These are phyloP conservation scores for Bergia puertoricense DNA, from an alignment of 92 coral and sea anemone species.

Conservation along the genomic window DNA sequence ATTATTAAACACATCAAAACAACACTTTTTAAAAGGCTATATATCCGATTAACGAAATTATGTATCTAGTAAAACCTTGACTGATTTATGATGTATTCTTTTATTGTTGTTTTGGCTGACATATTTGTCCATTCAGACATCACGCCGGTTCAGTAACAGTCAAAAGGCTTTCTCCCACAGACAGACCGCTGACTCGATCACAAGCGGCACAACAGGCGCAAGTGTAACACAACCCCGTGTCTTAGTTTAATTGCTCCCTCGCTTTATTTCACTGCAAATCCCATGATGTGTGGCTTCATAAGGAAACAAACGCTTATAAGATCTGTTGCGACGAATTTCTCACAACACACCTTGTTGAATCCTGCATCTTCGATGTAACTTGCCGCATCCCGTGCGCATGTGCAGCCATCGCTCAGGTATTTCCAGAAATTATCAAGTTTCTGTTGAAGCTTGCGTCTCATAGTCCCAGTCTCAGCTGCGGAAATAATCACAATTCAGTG, in stretches of 20 bases:
- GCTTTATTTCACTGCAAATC: constrained; percentile 75
- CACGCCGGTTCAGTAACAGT: not conserved
- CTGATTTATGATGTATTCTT: not conserved
- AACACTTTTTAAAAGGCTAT: too few relatives aligned
- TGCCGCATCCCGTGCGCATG: constrained; percentile 70
- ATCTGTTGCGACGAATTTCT: constrained; percentile 60
- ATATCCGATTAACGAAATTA: too few relatives aligned
- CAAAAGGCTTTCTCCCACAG: not conserved
- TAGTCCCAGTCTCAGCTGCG: constrained; percentile 72
- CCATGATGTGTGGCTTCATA: constrained; percentile 82
- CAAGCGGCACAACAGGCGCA: not conserved
- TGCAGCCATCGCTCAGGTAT: constrained; percentile 91
- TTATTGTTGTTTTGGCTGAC: not conserved
- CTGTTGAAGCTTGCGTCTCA: constrained; percentile 64
- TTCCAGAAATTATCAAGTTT: constrained; percentile 74
- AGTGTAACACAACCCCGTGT: not conserved
- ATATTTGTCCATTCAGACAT: not conserved
- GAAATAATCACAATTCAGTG: not conserved
- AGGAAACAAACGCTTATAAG: constrained; percentile 63
- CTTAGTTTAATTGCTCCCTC: not conserved
- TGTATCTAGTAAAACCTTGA: not conserved
- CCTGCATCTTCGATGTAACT: constrained; percentile 74
- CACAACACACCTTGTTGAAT: constrained; percentile 62
- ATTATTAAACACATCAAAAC: too few relatives aligned
- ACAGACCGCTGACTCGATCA: not conserved